Evolutionary conservation across 2,888 invertebrate species (phyloP), one percentile per base, ranked within the genome.

Genomic region (Ephialtes manifestator): DNA sequence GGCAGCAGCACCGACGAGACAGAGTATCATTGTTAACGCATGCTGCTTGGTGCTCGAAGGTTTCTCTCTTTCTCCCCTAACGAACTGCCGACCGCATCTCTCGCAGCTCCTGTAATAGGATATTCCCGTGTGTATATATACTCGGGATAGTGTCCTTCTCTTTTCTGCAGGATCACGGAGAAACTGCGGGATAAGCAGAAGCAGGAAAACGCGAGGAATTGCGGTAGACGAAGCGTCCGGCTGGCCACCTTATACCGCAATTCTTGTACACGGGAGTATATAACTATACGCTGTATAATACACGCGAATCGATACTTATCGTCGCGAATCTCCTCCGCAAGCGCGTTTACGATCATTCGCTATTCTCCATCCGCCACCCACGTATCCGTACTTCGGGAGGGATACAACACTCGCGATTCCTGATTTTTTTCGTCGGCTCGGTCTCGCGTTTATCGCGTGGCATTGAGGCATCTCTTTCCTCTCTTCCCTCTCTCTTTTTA

Each of bases 291-390:
- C 35, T 67, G 67, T 79, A 76, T 77, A 77, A 85, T 75, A 85
- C 74, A 85, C 71, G 80, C 70, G 83, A 87, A 87, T 87, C 87
- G 87, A 86, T 85, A 86, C 85, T 85, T 85, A 87, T 87, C 86
- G 86, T 77, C 65, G 79, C 71, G 70, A 74, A 70, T 85, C 74
- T 85, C 77, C 77, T 71, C 65, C 63, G 70, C 78, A 81, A 76
- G 85, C 79, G 71, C 85, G 86, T 89, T 89, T 89, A 89, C 89
- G 91, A 91, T 90, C 90, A 91, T 91, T 92, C 90, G 89, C 89
- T 89, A 90, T 90, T 89, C 79, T 76, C 79, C 79, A 58, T 72
- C 46, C 68, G 71, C 88, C 89, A 90, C 88, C 90, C 90, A 91
- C 90, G 90, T 88, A 89, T 89, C 35, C 43, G n/a, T 72, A 31